Evolutionary conservation across 2,113 vertebrate species (phyloP).

Genomic region (Prunella himalayana): DNA sequence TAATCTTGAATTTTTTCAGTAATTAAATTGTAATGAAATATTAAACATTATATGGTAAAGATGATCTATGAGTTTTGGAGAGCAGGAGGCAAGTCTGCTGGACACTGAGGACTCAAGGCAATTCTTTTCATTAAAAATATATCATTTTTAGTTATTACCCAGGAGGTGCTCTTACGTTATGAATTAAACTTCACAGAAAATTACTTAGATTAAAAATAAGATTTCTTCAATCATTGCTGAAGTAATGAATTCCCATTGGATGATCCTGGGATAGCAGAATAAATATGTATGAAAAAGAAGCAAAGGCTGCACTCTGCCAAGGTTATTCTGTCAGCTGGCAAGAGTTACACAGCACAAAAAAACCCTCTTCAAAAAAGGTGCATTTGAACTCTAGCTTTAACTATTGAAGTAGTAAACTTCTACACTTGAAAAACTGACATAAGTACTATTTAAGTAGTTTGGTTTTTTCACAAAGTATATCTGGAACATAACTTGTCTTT

Average conservation of each 20-base stretch:
- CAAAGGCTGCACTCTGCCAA: background rate
- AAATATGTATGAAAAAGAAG: background rate
- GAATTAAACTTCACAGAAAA: slow-evolving; percentile 23
- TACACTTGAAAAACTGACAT: background rate
- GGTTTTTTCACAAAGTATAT: background rate
- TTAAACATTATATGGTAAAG: background rate
- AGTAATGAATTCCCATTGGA: slow-evolving; percentile 20
- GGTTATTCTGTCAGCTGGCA: background rate
- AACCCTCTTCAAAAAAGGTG: background rate
- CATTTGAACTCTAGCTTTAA: background rate
- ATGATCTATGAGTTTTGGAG: background rate
- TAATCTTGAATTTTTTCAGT: background rate
- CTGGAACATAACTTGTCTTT: background rate
- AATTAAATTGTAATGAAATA: background rate
- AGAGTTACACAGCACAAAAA: background rate
- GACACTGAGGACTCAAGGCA: background rate
- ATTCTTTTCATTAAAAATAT: background rate
- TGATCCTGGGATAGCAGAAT: background rate
- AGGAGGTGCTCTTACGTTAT: background rate
- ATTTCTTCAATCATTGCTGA: background rate
- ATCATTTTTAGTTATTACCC: background rate
- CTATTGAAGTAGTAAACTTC: background rate
- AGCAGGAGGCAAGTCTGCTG: background rate
- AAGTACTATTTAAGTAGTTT: background rate
- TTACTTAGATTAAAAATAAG: background rate